Base-by-base conservation (phyloP, 2,888 invertebrate genomes). In the Congeria kusceri region DNA sequence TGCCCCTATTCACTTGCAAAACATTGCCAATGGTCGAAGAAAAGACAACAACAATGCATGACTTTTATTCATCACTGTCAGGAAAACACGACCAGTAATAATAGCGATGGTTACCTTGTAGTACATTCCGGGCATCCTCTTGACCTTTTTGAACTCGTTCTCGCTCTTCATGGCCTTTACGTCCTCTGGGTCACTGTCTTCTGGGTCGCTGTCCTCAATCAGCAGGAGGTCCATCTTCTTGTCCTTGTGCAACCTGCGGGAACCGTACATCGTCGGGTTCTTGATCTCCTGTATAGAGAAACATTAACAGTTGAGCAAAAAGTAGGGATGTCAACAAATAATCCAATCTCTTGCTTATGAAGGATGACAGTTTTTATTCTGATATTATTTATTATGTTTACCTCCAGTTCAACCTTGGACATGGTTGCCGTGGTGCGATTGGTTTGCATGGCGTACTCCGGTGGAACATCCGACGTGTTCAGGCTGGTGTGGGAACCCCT, bases 121-220 rank as follows among this genome's bases (percentile, higher is more conserved):
- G 68, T 84, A 92, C 84, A 93, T 87, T 11, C 92, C 92, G 7
- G 90, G 87, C 85, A 91, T 87, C 4, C 89, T 90, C 67, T 89
- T 87, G 56, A 92, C 91, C n/a, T 90, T 88, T 66, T 84, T 87
- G 78, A 91, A 91, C 29, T 90, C 90, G 1, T 86, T 80, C 66
- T 91, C 89, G 59, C 86, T 87, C 78, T 88, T 89, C 58, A 87
- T 84, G 27, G 86, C 84, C 65, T 88, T 82, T 9, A 74, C 59
- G 59, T 84, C 83, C 44, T 89, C 88, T 0, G 83, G 78, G 13
- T 84, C 82, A 29, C 76, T 67, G 29, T 86, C 83, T 23, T 86
- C 89, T 1, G 87, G 86, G 28, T 87, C 86, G 11, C 76, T 73
- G 64, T 87, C 85, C 58, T 87, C 87, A 68, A 86, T 85, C 5